Conservation (phyloP, 2,113 vertebrate genomes). For the Odontesthes bonariensis region DNA sequence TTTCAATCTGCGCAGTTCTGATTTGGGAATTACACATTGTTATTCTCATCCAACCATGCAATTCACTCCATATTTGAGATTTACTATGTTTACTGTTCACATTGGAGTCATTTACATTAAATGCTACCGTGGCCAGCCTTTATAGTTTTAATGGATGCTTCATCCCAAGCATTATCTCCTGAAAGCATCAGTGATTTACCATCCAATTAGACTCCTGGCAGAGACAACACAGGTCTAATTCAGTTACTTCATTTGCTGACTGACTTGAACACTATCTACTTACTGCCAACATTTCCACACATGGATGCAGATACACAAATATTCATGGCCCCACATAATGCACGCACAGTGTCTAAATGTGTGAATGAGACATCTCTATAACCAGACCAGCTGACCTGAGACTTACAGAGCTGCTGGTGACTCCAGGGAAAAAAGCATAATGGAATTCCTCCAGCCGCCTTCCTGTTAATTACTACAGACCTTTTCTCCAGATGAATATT, state of each 20-base stretch:
- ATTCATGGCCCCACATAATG: slow-evolving; percentile 27
- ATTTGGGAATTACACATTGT: slow-evolving; percentile 3
- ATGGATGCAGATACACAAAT: slow-evolving; percentile 20
- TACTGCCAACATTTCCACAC: slow-evolving; percentile 45
- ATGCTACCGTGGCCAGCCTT: slow-evolving; percentile 27
- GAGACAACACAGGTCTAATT: slow-evolving; percentile 43
- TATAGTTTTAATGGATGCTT: slow-evolving; percentile 35
- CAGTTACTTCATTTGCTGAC: slow-evolving; percentile 58
- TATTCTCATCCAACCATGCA: slow-evolving; percentile 20
- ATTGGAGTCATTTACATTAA: slow-evolving; percentile 11
- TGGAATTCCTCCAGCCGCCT: slow-evolving; percentile 74
- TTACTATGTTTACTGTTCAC: slow-evolving; percentile 20
- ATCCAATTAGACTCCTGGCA: slow-evolving; percentile 65
- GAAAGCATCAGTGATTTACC: slow-evolving; percentile 40
- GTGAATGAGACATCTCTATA: slow-evolving; percentile 61
- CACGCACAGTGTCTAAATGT: slow-evolving; percentile 46
- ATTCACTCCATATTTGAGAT: slow-evolving; percentile 15
- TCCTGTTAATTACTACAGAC: slow-evolving; percentile 79
- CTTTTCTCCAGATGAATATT: slow-evolving; percentile 79
- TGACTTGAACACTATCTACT: slow-evolving; percentile 35
- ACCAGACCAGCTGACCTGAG: slow-evolving; percentile 71
- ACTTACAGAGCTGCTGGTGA: slow-evolving; percentile 54
- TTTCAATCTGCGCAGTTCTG: not conserved
- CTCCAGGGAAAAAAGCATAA: slow-evolving; percentile 74
- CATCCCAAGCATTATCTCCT: slow-evolving; percentile 31